These are phyloP conservation scores for Mastacembelus armatus DNA, from an alignment of 2,797 vertebrate species.

Conservation along the genomic window DNA sequence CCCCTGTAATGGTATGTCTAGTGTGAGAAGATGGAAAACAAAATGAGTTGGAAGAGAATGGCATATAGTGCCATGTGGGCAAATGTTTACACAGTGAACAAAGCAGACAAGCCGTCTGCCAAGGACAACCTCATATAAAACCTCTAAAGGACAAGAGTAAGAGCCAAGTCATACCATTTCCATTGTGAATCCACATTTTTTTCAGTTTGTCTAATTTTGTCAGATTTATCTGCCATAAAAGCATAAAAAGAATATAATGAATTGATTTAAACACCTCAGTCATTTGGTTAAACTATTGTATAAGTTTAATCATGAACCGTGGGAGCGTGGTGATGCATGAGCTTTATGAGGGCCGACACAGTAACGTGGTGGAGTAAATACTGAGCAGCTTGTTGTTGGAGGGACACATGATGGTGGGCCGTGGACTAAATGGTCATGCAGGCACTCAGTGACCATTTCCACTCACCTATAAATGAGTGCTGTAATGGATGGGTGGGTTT, in stretches of 20 bases:
- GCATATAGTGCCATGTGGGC: too few relatives aligned
- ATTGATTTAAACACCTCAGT: background rate
- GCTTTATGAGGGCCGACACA: constrained; percentile 29
- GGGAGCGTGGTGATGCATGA: constrained; percentile 28
- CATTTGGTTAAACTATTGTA: background rate
- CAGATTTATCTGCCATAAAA: background rate
- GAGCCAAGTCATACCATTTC: too few relatives aligned
- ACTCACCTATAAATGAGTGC: constrained; percentile 56
- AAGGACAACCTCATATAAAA: background rate
- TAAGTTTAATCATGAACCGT: constrained; percentile 13
- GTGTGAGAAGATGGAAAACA: constrained; percentile 18
- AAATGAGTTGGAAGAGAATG: background rate
- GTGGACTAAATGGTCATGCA: constrained; percentile 64
- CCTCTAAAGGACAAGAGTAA: constrained; percentile 5
- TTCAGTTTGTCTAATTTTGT: background rate
- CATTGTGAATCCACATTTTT: background rate
- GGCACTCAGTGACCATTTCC: constrained; percentile 55
- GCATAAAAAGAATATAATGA: background rate
- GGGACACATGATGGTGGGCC: constrained; percentile 54
- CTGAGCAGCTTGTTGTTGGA: constrained; percentile 60
- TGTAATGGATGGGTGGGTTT: constrained; percentile 44
- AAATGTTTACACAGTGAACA: constrained; percentile 20
- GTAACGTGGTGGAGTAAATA: constrained; percentile 26
- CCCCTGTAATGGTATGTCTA: background rate
- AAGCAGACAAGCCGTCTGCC: background rate